A percentile compares a stretch with the other conserved stretches of the same genome.
These are phyloP conservation scores for Bruchidius siliquastri DNA, from an alignment of 2,888 invertebrate genomes.

Conservation along the genomic window DNA sequence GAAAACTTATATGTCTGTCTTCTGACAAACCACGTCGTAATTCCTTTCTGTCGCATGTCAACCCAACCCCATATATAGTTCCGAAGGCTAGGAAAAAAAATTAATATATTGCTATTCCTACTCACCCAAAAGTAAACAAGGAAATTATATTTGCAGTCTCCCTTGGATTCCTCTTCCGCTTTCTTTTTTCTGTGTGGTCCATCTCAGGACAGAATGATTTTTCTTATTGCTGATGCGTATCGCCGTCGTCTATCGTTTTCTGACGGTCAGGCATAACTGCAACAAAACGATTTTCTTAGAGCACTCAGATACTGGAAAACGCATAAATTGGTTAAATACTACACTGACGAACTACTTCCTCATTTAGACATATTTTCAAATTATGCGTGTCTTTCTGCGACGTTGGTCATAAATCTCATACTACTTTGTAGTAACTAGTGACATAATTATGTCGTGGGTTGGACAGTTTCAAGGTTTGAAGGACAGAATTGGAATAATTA, in stretches of 20 bases:
- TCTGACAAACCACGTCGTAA: background rate
- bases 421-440: no score
- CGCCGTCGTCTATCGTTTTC: background rate
- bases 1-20: background rate
- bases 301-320: background rate
- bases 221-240: background rate
- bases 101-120: conserved; percentile 1
- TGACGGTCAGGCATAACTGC: background rate
- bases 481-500: no score
- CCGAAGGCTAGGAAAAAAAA: background rate
- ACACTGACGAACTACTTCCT: background rate
- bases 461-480: no score
- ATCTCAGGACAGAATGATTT: background rate
- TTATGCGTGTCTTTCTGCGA: background rate
- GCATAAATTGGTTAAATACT: background rate
- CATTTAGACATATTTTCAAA: background rate
- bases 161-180: conserved; percentile 24
- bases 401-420: background rate
- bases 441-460: no score
- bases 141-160: conserved; percentile 27
- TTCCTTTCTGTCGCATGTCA: background rate
- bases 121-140: conserved; percentile 27
- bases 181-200: conserved; percentile 15
- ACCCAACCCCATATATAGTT: background rate
- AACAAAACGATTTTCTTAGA: background rate